Evolutionary conservation across 2,797 vertebrate species (phyloP).

Genomic region (Channallabes apus): DNA sequence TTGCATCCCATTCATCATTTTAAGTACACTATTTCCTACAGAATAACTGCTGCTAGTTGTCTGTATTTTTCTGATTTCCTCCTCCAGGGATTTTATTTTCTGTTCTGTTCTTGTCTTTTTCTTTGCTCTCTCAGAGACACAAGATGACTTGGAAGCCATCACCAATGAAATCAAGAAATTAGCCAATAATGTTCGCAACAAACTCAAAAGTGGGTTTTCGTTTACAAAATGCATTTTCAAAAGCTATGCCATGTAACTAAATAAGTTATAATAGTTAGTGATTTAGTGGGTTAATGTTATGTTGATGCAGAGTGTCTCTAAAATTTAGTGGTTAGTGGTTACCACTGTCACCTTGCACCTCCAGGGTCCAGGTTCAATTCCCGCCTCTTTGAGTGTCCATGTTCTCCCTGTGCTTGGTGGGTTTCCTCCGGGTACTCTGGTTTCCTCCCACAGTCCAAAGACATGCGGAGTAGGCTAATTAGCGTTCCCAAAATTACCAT

Average conservation of each 20-base stretch:
- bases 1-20: neutral
- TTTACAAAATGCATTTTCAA: constrained; percentile 14
- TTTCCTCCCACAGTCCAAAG: no score
- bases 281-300: neutral
- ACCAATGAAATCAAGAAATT: constrained; percentile 91
- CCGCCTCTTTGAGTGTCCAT: no score
- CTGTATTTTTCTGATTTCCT: neutral
- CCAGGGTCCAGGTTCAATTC: no score
- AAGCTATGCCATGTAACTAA: neutral
- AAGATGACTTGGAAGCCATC: constrained; percentile 87
- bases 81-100: constrained; percentile 1
- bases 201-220: constrained; percentile 84
- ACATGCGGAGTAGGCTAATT: no score
- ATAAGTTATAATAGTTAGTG: neutral
- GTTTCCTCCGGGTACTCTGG: no score
- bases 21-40: neutral
- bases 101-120: constrained; percentile 2
- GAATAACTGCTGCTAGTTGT: neutral
- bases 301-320: neutral
- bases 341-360: no score
- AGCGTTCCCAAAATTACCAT: no score
- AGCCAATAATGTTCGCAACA: constrained; percentile 89
- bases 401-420: no score
- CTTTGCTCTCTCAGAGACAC: constrained; percentile 77
- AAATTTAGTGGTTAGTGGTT: neutral